Percentiles rank a stretch among this genome's conserved stretches.
Evolutionary conservation across 1,140 invertebrate species (phyloP).

Genomic region (Radopholus similis): DNA sequence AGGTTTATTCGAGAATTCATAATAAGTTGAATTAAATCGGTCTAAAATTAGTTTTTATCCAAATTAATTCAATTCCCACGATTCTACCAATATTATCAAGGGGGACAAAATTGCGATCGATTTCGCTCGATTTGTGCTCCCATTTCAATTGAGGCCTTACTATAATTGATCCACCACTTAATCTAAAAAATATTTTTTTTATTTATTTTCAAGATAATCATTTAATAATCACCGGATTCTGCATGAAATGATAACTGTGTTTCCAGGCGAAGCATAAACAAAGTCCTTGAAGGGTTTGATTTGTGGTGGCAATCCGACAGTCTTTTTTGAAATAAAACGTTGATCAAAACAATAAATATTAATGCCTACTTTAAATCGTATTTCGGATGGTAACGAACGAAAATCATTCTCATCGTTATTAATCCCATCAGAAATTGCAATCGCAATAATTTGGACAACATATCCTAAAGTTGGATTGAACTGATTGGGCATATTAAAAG

Average conservation of each 20-base stretch:
- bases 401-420: neutral
- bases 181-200: neutral
- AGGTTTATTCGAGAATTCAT: slow-evolving; percentile 10
- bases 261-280: neutral
- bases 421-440: neutral
- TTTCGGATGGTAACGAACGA: slow-evolving; percentile 1
- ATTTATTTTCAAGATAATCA: neutral
- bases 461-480: slow-evolving; percentile 3
- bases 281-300: slow-evolving; percentile 2
- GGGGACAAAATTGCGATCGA: neutral
- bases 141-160: neutral
- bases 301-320: slow-evolving; percentile 12
- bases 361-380: slow-evolving; percentile 1
- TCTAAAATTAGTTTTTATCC: neutral
- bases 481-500: neutral
- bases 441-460: slow-evolving; percentile 1
- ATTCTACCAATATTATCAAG: neutral
- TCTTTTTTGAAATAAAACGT: neutral
- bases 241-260: slow-evolving; percentile 2
- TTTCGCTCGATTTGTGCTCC: slow-evolving; percentile 7
- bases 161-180: slow-evolving; percentile 4
- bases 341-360: neutral
- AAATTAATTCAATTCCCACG: neutral
- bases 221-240: neutral
- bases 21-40: slow-evolving; percentile 3